Evolutionary conservation across 1,140 invertebrate species (phyloP).

Genomic region (Trachymyrmex cornetzi): DNA sequence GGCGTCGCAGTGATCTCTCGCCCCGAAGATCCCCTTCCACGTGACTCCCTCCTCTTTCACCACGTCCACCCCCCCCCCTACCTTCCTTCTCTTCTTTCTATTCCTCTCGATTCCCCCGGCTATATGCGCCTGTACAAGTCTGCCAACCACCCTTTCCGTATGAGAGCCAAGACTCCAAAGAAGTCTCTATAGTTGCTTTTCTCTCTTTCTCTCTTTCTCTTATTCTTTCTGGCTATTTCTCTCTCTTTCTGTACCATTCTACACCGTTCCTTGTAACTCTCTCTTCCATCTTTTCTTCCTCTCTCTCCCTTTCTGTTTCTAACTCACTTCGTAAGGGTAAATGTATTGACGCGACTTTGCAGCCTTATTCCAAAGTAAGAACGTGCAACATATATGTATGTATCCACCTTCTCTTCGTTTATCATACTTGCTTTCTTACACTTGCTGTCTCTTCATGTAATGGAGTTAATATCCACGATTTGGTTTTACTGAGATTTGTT

Average conservation of each 20-base stretch:
- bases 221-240: neutral
- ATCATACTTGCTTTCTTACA: conserved; percentile 1
- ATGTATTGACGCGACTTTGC: conserved; percentile 82
- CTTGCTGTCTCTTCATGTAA: neutral
- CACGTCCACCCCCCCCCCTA: conserved; percentile 32
- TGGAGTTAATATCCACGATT: neutral
- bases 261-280: neutral
- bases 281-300: neutral
- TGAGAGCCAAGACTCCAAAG: conserved; percentile 62
- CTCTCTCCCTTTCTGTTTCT: conserved; percentile 37
- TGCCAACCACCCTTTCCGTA: conserved; percentile 53
- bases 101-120: neutral
- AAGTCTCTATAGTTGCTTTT: conserved; percentile 59
- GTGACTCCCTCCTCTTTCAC: conserved; percentile 56
- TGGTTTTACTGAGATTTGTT: neutral
- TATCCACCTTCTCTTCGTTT: conserved; percentile 12
- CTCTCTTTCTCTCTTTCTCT: neutral
- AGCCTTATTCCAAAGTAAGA: conserved; percentile 79
- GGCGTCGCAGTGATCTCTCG: conserved; percentile 85
- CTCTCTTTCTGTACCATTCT: neutral
- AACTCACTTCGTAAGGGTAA: conserved; percentile 69
- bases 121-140: conserved; percentile 26
- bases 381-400: conserved; percentile 70
- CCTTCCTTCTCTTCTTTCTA: neutral
- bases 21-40: conserved; percentile 76